Base-by-base conservation (phyloP, 2,797 vertebrate species). In the Oophaga sylvatica region DNA sequence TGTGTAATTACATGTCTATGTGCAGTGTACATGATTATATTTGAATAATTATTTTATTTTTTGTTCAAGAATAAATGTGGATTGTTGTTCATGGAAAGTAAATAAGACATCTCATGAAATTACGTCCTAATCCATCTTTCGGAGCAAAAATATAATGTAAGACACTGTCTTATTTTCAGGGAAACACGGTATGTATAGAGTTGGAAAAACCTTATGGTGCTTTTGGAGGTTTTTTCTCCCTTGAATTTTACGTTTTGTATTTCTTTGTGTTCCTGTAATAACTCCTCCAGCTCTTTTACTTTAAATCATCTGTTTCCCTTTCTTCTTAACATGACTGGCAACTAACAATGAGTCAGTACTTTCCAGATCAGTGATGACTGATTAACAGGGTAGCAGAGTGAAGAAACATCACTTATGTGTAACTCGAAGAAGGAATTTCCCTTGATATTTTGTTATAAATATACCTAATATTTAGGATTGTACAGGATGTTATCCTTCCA, bases 281-380 rank as follows among this genome's bases (percentile, higher is more conserved):
- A 60, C 26, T 60, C 12, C 31, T 73, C 22, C 56, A n/a, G 16
- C 17, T 35, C 59, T 60, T 73, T 59, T 56, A 20, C 41, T 75
- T 16, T 56, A 60, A 20, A 60, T 75, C 20, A 53, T 83, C 22
- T 84, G 13, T 84, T 53, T 71, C 26, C 31, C 59, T 31, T 80
- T 62, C 59, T 80, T 63, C 79, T 22, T 80, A 80, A 80, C 57
- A 62, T n/a, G 56, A 75, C 82, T 75, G 57, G 56, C 68, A 84
- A 75, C 56, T 41, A 71, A 31, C 56, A 45, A 56, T 75, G 57
- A 84, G 31, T 73, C 56, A 59, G n/a, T 73, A 60, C 53, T 73
- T 83, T 73, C 68, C 70, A 84, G 70, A 75, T 73, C 82, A 75
- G 68, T 65, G 48, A 83, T 71, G 81, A 45, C 81, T 83, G 67